Conservation (phyloP, 2,888 invertebrate species). For the Eutolmus rufibarbis region DNA sequence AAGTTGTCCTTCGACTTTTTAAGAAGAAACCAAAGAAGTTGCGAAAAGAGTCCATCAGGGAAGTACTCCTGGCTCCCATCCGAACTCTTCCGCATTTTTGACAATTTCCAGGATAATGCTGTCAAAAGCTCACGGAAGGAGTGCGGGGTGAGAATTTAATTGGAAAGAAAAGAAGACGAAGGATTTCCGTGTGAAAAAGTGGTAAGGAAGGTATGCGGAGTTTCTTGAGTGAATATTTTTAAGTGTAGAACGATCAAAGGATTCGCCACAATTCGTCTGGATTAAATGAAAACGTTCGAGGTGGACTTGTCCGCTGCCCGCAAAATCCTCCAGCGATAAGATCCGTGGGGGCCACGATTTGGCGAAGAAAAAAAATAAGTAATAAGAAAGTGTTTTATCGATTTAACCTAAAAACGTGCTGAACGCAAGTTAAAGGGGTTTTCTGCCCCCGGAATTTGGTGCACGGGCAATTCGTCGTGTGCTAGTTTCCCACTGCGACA, state of each 20-base stretch:
- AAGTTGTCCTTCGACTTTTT: background rate
- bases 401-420: constrained; percentile 40
- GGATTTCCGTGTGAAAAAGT: constrained; percentile 16
- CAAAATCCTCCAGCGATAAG: background rate
- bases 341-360: background rate
- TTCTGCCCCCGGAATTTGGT: background rate
- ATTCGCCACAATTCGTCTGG: background rate
- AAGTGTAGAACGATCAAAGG: background rate
- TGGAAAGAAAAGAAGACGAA: background rate
- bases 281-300: background rate
- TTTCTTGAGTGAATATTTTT: background rate
- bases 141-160: background rate
- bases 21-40: background rate
- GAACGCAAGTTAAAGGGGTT: background rate
- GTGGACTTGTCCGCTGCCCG: background rate
- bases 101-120: constrained; percentile 11
- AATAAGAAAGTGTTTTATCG: constrained; percentile 39
- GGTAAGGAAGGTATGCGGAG: constrained; percentile 26
- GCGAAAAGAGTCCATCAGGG: background rate
- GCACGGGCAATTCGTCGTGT: background rate
- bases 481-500: background rate
- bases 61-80: background rate
- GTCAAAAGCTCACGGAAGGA: background rate
- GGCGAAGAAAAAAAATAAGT: background rate
- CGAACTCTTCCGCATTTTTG: background rate